Evolutionary conservation across 2,113 vertebrate species (phyloP), one percentile per base, ranked within the genome.

Genomic region (Oreochromis aureus): DNA sequence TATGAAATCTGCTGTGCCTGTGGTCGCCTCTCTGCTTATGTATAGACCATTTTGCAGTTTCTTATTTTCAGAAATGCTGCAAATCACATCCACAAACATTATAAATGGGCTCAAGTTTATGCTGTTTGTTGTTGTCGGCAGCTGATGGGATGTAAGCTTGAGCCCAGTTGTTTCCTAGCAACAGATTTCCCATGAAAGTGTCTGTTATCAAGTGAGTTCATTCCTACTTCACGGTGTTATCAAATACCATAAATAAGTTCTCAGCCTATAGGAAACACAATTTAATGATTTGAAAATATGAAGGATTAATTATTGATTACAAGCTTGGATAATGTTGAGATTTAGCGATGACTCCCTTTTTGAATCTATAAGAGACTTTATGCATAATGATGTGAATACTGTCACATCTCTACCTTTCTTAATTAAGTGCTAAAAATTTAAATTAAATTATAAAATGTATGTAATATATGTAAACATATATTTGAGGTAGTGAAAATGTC

Each of bases 161-260:
- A 81, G 80, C 55, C 55, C 81, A 22, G 82, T 81, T 82, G 88
- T 91, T 89, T 89, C 88, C 86, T 86, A 92, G 91, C 92, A 91
- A 90, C 88, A 87, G 80, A 71, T 63, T 87, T 84, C 15, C 82
- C 63, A 63, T 69, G 73, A 78, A 78, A 79, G 58, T 18, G 59
- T 53, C 71, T 76, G 81, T 81, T 76, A 80, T 89, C 58, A 76
- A 81, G 39, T 69, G 16, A 30, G 76, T 8, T 89, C 19, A 46
- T 81, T 84, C 8, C 51, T 51, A 30, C 63, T 83, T 24, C 81
- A 51, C 30, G 1, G 5, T 12, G 46, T 18, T 48, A 27, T 30
- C 30, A 51, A n/a, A 44, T 41, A 58, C 66, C 24, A 59, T 30
- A 39, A 73, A 81, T 48, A 87, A 79, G 22, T 63, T 22, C 34